Percentiles rank a stretch among this genome's conserved stretches.
Conservation (phyloP, 2,113 vertebrate species). For the Dolichotis patagonum region DNA sequence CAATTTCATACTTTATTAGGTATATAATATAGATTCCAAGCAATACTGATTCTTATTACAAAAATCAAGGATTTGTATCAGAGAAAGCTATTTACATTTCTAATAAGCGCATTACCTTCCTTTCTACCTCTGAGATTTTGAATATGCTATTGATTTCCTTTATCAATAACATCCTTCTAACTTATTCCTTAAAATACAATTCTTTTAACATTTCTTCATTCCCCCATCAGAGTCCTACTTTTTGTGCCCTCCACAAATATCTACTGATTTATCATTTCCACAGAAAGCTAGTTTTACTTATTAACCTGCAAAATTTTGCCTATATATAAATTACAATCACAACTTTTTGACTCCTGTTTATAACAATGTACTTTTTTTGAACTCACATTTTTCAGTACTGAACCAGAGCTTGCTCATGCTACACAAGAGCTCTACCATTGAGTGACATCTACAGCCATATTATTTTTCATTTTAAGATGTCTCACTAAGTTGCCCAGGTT, state of each 20-base stretch:
- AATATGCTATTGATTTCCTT: background rate
- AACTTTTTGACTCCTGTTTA: background rate
- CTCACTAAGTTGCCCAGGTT: background rate
- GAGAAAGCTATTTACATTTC: constrained; percentile 18
- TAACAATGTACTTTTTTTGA: background rate
- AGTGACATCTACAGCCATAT: background rate
- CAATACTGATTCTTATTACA: background rate
- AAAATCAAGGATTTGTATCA: constrained; percentile 21
- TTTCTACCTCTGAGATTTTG: background rate
- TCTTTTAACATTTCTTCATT: background rate
- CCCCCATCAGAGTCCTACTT: background rate
- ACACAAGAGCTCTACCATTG: background rate
- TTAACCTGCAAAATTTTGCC: background rate
- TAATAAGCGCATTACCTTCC: background rate
- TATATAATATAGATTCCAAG: background rate
- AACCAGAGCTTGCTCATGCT: background rate
- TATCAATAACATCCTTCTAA: constrained; percentile 4
- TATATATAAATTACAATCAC: background rate
- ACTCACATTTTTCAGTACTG: background rate
- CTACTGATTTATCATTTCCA: background rate
- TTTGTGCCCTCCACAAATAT: background rate
- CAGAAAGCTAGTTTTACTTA: constrained; percentile 7
- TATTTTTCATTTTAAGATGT: background rate
- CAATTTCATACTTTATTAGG: background rate
- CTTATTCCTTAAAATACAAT: constrained; percentile 25